Evolutionary conservation across 2,888 invertebrate genomes (phyloP), one percentile per base, ranked within the genome.

Genomic region (Folsomia manolachei): DNA sequence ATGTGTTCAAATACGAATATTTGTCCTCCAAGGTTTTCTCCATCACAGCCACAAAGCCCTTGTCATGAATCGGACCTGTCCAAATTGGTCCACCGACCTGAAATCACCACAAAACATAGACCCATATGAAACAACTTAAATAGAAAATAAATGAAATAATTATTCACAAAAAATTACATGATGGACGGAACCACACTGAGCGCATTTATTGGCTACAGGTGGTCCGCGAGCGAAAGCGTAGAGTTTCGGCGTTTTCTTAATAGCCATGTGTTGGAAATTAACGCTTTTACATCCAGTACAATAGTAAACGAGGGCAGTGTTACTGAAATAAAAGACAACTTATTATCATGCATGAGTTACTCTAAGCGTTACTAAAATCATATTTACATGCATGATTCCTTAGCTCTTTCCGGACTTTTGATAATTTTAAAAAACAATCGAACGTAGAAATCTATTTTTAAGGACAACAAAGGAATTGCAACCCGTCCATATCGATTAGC

Each of bases 401-500:
- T 98, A 82, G 95, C 97, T 80, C 90, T 89, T 60, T 88, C 86
- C 68, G 93, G 92, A 52, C 96, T 91, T 0, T 90, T 88, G 81
- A 88, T 89, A 0, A 99, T 86, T 81, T 90, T 89, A 0, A 99
- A 94, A 84, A 98, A 97, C 9, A 98, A 90, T 73, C 99, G 86
- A 53, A 98, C 89, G 83, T 99, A 99, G 86, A 99, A 99, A 84
- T 99, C 99, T 0, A 92, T 94, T 24, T 96, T 96, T 77, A 99
- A 84, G 26, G 94, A 94, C 1, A 99, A 83, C 61, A 98, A 82
- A 0, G 99, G 99, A 60, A 90, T 90, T 79, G 97, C 96, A 84
- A 95, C 96, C 75, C 94, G 88, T 1, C 95, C 92, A 84, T 99
- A 95, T 27, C 95, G 88, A 82, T 93, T 95, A 0, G 99, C 98